phyloP scores from a whole-genome alignment of 1,140 invertebrate species.

The Temnothorax nylanderi region DNA sequence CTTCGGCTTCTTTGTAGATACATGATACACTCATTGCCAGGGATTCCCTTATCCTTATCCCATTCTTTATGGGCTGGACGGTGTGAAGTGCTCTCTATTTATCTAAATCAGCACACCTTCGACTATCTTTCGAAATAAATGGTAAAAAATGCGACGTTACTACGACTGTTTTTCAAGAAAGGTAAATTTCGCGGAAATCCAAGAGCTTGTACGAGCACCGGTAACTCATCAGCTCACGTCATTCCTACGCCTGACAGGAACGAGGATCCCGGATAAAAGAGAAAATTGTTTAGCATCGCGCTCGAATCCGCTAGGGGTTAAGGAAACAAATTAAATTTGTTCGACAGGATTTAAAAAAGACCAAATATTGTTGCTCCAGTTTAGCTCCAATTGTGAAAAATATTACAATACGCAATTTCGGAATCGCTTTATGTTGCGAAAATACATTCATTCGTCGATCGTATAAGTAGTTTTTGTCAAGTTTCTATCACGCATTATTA shows the following conservation, averaged over 20 bases:
- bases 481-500: slow-evolving; percentile 3
- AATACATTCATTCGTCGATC: neutral
- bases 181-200: slow-evolving; percentile 38
- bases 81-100: slow-evolving; percentile 37
- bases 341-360: neutral
- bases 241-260: slow-evolving; percentile 12
- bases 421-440: neutral
- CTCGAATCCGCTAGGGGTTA: neutral
- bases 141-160: slow-evolving; percentile 39
- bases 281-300: slow-evolving; percentile 21
- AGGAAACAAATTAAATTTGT: neutral
- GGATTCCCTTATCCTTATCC: slow-evolving; percentile 1
- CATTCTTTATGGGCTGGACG: neutral
- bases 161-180: neutral
- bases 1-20: slow-evolving; percentile 30
- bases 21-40: slow-evolving; percentile 17
- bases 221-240: neutral
- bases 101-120: slow-evolving; percentile 30
- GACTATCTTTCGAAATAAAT: slow-evolving; percentile 34
- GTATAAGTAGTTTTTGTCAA: neutral
- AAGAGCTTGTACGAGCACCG: neutral
- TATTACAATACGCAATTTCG: neutral
- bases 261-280: neutral
- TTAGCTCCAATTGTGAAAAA: neutral
- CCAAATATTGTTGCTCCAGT: neutral